Percentiles rank a stretch among this genome's conserved stretches.
Evolutionary conservation across 2,113 vertebrate genomes (phyloP).

Genomic region (Ramphastos sulfuratus): DNA sequence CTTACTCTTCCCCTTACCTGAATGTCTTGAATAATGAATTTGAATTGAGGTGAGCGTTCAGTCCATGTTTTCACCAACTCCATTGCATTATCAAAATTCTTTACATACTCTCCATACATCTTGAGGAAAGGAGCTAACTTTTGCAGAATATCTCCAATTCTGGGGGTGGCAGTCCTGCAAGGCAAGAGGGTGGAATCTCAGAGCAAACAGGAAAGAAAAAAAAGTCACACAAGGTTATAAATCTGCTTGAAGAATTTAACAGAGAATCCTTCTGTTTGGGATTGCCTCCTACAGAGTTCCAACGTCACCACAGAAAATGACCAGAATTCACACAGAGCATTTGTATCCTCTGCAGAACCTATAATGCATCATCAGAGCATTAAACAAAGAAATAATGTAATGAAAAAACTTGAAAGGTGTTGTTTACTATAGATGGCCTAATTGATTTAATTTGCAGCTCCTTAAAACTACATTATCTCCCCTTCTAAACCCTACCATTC

Average conservation of each 20-base stretch:
- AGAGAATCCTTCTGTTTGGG: not conserved
- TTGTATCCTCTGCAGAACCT: not conserved
- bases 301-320: not conserved
- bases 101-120: slow-evolving; percentile 98
- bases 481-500: too few relatives aligned
- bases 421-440: not conserved
- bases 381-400: not conserved
- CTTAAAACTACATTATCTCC: not conserved
- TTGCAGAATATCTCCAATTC: slow-evolving; percentile 95
- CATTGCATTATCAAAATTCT: slow-evolving; percentile 95
- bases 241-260: not conserved
- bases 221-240: not conserved
- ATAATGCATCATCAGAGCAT: not conserved
- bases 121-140: slow-evolving; percentile 97
- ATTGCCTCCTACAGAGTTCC: fast-evolving
- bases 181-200: slow-evolving; percentile 38
- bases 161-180: slow-evolving; percentile 81
- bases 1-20: slow-evolving; percentile 78
- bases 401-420: not conserved
- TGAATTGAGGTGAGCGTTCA: slow-evolving; percentile 91
- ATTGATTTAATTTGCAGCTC: not conserved
- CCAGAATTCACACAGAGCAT: not conserved
- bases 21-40: slow-evolving; percentile 90
- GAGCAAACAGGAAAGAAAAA: slow-evolving; percentile 16
- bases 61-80: slow-evolving; percentile 93